Conservation (phyloP, 35 echinoderm and acorn worm species). For the Hemicentrotus pulcherrimus region DNA sequence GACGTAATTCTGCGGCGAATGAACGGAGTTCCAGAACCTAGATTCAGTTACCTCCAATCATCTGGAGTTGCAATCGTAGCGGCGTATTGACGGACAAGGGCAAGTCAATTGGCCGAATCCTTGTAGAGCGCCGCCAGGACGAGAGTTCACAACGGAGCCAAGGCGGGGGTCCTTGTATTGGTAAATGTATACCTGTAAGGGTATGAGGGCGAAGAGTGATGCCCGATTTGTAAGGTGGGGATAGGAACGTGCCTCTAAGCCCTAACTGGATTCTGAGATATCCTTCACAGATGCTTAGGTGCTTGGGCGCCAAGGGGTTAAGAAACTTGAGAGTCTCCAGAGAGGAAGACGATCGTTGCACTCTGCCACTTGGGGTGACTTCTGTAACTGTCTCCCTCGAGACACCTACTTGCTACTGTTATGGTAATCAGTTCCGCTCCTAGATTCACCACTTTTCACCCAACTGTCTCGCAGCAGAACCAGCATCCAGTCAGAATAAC, state of each 20-base stretch:
- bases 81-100: neutral
- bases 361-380: constrained; percentile 7
- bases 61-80: constrained; percentile 37
- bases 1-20: neutral
- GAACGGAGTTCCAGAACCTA: neutral
- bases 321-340: neutral
- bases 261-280: neutral
- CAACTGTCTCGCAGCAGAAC: neutral
- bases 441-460: neutral
- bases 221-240: constrained; percentile 8
- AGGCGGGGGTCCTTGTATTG: neutral
- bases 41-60: constrained; percentile 7
- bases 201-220: neutral
- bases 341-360: constrained; percentile 28
- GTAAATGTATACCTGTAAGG: constrained; percentile 33
- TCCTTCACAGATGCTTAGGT: neutral
- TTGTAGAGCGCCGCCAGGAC: constrained; percentile 4
- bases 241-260: neutral
- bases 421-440: constrained; percentile 9
- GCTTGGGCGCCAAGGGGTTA: neutral
- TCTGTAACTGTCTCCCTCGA: neutral
- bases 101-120: constrained; percentile 43
- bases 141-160: neutral
- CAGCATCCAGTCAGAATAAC: neutral
- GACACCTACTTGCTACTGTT: neutral